Conservation (phyloP, 2,113 vertebrate species). For the Limnothrissa miodon region DNA sequence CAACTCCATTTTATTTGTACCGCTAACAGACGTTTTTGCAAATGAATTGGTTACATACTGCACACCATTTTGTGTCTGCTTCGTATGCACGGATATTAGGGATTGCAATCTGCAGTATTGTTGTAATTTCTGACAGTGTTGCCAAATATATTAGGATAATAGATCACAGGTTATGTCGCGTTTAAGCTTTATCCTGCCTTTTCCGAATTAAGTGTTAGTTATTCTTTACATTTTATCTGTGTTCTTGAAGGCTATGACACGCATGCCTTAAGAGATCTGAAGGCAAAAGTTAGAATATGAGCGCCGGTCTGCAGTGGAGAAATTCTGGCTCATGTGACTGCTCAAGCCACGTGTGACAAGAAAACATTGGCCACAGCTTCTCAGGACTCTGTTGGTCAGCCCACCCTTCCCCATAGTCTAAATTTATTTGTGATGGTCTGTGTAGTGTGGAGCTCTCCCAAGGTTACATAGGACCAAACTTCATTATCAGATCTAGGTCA, state of each 20-base stretch:
- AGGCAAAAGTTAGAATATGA: neutral
- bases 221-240: neutral
- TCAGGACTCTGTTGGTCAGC: constrained; percentile 1
- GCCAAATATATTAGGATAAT: neutral
- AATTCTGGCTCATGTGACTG: constrained; percentile 15
- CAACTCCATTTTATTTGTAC: neutral
- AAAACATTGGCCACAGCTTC: constrained; percentile 54
- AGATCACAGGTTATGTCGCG: neutral
- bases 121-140: neutral
- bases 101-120: neutral
- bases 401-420: neutral
- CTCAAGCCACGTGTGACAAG: constrained; percentile 67
- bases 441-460: neutral
- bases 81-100: constrained; percentile 3
- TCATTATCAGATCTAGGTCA: constrained; percentile 16
- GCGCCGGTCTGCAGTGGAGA: constrained; percentile 13
- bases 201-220: neutral
- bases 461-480: constrained; percentile 18
- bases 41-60: constrained; percentile 32
- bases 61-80: constrained; percentile 23
- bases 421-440: constrained; percentile 17
- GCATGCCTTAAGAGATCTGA: neutral
- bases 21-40: constrained; percentile 31
- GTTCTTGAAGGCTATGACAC: neutral
- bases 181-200: neutral